Evolutionary conservation across 30 jellyfish, hydroid and myxozoan species (phyloP).

Genomic region (Chironex yamaguchii): DNA sequence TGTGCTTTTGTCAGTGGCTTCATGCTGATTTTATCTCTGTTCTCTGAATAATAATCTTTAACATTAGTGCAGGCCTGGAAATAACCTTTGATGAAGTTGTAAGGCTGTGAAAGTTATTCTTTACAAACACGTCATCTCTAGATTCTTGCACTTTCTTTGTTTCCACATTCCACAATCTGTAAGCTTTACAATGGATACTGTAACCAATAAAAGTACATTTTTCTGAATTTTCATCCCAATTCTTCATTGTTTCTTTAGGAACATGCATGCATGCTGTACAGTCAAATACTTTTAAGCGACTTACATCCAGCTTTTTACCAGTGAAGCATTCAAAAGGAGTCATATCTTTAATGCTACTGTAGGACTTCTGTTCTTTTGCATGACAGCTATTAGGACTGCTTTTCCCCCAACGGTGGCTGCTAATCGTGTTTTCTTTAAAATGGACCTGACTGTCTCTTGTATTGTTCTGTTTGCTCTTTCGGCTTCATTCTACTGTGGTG

Average conservation of each 20-base stretch:
- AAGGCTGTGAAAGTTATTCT: conserved; percentile 43
- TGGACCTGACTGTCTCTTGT: conserved; percentile 30
- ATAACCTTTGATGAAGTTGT: too few relatives aligned
- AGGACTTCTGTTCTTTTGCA: conserved; percentile 40
- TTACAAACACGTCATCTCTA: conserved; percentile 25
- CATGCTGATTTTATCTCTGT: too few relatives aligned
- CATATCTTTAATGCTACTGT: conserved; percentile 29
- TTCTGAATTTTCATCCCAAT: conserved; percentile 31
- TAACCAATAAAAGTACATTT: conserved; percentile 57
- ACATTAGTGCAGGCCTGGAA: too few relatives aligned
- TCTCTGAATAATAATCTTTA: too few relatives aligned
- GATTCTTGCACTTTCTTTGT: background rate
- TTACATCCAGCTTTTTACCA: conserved; percentile 53
- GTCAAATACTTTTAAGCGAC: conserved; percentile 48
- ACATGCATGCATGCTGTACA: conserved; percentile 49
- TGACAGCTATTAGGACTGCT: conserved; percentile 37
- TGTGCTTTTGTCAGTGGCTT: too few relatives aligned
- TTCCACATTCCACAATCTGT: conserved; percentile 15
- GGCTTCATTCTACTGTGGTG: conserved; percentile 65
- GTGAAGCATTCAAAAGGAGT: conserved; percentile 37
- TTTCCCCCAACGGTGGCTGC: conserved; percentile 16
- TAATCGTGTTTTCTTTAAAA: conserved; percentile 10
- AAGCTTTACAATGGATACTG: conserved; percentile 21
- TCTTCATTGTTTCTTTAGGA: background rate
- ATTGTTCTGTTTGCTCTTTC: too few relatives aligned